phyloP scores from a whole-genome alignment of 2,797 vertebrate genomes.

The Triplophysa bombifrons region DNA sequence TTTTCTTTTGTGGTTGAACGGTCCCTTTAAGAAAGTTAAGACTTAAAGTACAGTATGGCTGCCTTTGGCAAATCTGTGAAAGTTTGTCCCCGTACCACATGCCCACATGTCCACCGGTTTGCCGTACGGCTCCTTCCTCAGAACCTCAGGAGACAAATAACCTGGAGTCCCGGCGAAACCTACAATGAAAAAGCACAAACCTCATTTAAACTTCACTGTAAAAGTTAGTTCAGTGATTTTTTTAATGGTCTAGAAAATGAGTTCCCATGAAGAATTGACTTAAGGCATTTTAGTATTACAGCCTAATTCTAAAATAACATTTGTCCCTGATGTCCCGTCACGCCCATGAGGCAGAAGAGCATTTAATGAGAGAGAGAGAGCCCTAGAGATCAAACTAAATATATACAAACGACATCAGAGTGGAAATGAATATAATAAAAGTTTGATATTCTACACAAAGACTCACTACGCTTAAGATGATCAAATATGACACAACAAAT shows the following conservation, averaged over 20 bases:
- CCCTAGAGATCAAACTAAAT: constrained; percentile 64
- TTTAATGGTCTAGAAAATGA: constrained; percentile 33
- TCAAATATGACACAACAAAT: no score
- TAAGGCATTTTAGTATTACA: constrained; percentile 46
- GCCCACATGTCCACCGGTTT: constrained; percentile 99
- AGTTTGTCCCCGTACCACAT: constrained; percentile 81
- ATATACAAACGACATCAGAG: constrained; percentile 45
- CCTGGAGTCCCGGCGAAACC: constrained; percentile 96
- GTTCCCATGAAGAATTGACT: constrained; percentile 6
- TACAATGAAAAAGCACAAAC: constrained; percentile 61
- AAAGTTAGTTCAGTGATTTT: neutral
- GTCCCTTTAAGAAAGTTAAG: neutral
- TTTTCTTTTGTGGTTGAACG: neutral
- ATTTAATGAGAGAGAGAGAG: constrained; percentile 27
- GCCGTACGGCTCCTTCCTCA: constrained; percentile 96
- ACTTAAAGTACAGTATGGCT: neutral
- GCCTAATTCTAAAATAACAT: constrained; percentile 60
- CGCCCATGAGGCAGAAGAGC: constrained; percentile 34
- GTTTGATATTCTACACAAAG: no score
- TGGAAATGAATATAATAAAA: no score
- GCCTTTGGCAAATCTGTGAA: neutral
- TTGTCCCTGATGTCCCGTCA: constrained; percentile 25
- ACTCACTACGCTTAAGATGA: no score
- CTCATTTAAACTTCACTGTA: constrained; percentile 4
- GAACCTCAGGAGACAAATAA: constrained; percentile 94